Percentiles rank a stretch among this genome's conserved stretches.
Evolutionary conservation across 1,140 invertebrate genomes (phyloP).

Genomic region (Pseudomyrmex cubaensis): DNA sequence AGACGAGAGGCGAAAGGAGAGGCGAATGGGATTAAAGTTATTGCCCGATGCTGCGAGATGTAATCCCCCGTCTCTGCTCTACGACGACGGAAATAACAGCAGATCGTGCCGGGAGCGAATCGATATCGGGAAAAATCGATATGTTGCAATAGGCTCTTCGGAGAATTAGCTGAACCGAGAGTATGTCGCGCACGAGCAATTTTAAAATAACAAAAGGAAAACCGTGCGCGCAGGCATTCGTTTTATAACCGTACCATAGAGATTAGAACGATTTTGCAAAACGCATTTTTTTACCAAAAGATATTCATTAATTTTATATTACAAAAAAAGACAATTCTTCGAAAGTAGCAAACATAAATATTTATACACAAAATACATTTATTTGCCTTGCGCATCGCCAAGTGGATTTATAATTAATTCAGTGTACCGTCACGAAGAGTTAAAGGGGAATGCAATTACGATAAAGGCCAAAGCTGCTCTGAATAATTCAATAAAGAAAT

Average conservation of each 20-base stretch:
- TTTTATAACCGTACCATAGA: background rate
- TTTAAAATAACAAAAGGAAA: background rate
- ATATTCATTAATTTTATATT: background rate
- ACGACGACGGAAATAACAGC: conserved; percentile 29
- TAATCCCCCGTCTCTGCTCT: conserved; percentile 41
- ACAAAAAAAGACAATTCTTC: background rate
- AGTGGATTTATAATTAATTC: conserved; percentile 55
- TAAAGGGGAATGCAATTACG: conserved; percentile 55
- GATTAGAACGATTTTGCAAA: background rate
- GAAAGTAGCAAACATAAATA: conserved; percentile 1
- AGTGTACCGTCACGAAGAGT: conserved; percentile 16
- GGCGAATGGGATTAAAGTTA: conserved; percentile 44
- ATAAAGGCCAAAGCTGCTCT: conserved; percentile 50
- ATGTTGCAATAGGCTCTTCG: background rate
- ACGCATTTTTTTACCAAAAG: background rate
- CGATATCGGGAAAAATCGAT: background rate
- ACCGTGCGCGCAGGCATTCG: no score
- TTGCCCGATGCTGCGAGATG: conserved; percentile 13
- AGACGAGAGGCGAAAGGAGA: conserved; percentile 1
- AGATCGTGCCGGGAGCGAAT: conserved; percentile 15
- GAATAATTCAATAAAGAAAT: conserved; percentile 54
- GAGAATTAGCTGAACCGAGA: conserved; percentile 1
- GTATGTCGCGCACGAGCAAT: background rate
- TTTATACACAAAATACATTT: conserved; percentile 14
- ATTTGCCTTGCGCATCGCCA: conserved; percentile 5